Base-by-base conservation (phyloP, 2,888 invertebrate species). In the Drosophila algonquin region DNA sequence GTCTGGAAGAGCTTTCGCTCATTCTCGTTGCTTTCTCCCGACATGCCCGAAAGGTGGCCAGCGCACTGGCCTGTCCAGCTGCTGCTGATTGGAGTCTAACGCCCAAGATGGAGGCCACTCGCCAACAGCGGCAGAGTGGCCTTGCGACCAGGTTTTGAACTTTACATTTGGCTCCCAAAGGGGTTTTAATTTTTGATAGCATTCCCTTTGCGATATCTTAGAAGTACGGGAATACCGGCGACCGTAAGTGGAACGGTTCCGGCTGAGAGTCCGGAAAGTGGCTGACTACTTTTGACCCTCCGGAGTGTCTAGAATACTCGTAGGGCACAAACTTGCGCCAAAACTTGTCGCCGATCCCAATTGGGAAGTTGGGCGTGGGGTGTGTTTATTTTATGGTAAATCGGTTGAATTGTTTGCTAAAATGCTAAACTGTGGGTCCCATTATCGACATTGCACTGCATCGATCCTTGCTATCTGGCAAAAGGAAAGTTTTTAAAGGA, bases 211-310 rank as follows among this genome's bases (percentile, higher is more conserved):
- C 16, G 27, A 14, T 14, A 27, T 50, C 27, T 14, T 6, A 40
- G 6, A 7, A 40, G 40, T n/a, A 40, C n/a, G 7, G 27, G 40
- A 27, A 51, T 45, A 44, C 52, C 59, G 16, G 48, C 50, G n/a
- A 32, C 61, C 35, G 52, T 53, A 70, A 56, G 69, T 67, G 68
- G 44, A 81, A 81, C 77, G 64, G 72, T 77, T 77, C 64, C 61
- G 70, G 69, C 64, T 71, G 53, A 16, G 40, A n/a, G 14, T n/a
- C 51, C 48, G 27, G 32, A 30, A 67, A 67, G 61, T 73, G 64
- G 74, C 68, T 73, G 70, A 76, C 76, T 75, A 68, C 60, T 59
- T 70, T 76, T 65, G 48, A 56, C 67, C 53, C 74, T 40, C 40
- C 40, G 40, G 40, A 40, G 40, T 40, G 40, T 14, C 40, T 40